These are phyloP conservation scores for Elachura formosa DNA, from an alignment of 2,113 vertebrate species.

Conservation along the genomic window DNA sequence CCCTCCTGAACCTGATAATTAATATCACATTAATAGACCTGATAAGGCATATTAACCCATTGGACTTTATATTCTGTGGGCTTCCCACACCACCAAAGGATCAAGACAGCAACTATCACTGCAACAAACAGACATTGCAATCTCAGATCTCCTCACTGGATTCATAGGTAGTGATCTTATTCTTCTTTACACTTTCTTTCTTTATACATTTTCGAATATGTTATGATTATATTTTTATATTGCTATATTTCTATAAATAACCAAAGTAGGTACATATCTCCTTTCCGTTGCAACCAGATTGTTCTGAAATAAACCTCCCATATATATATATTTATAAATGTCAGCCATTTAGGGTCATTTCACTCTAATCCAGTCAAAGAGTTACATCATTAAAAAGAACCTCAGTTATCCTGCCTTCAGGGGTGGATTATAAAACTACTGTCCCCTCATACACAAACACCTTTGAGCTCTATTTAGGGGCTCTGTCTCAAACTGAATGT, in stretches of 20 bases:
- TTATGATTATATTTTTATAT: not conserved
- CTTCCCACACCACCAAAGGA: not conserved
- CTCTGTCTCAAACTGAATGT: not conserved
- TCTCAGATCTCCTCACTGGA: not conserved
- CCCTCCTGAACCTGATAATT: not conserved
- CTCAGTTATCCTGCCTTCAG: not conserved
- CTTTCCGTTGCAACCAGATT: not conserved
- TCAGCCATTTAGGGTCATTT: not conserved
- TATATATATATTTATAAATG: not conserved
- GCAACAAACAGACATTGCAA: too few relatives aligned
- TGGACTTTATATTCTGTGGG: not conserved
- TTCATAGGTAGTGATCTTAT: not conserved
- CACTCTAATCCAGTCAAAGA: not conserved
- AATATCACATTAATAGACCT: too few relatives aligned
- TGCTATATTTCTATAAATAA: not conserved
- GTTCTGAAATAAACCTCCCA: rapidly evolving
- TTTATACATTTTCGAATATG: not conserved
- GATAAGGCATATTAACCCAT: not conserved
- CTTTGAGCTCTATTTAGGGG: not conserved
- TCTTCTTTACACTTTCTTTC: not conserved
- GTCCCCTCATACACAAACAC: not conserved
- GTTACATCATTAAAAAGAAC: not conserved
- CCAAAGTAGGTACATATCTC: not conserved
- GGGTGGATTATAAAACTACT: rapidly evolving
- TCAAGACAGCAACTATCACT: not conserved